Evolutionary conservation across 2,888 invertebrate genomes (phyloP).

Genomic region (Diplolepis rosae): DNA sequence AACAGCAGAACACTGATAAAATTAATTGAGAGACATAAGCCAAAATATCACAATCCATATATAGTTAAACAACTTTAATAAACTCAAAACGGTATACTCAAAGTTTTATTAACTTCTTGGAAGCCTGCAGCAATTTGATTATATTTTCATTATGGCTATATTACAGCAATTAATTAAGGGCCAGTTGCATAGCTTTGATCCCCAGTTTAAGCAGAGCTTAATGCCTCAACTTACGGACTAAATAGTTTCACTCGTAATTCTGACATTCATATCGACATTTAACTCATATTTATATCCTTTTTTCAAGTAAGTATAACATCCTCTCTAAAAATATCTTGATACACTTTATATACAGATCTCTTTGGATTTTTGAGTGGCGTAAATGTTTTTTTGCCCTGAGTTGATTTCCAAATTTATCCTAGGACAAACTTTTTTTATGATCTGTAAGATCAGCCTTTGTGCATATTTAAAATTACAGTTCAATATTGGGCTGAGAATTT

Average conservation of each 20-base stretch:
- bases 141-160: neutral
- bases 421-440: neutral
- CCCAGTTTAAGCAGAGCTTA: neutral
- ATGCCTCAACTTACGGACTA: neutral
- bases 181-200: neutral
- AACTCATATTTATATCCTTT: no score
- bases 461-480: neutral
- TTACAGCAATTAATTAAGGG: neutral
- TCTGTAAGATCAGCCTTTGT: neutral
- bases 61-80: neutral
- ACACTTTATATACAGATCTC: neutral
- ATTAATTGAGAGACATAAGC: no score
- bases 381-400: neutral
- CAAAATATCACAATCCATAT: no score
- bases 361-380: neutral
- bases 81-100: neutral
- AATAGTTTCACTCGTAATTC: neutral
- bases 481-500: neutral
- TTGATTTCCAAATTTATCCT: neutral
- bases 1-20: no score
- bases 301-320: no score
- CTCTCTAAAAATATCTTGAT: neutral
- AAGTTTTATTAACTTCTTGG: neutral
- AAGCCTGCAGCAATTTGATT: neutral
- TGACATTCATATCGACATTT: neutral